A percentile compares a stretch with the other conserved stretches of the same genome.
These are phyloP conservation scores for Girardia tigrina DNA, from an alignment of 2,888 invertebrate genomes.

Conservation along the genomic window DNA sequence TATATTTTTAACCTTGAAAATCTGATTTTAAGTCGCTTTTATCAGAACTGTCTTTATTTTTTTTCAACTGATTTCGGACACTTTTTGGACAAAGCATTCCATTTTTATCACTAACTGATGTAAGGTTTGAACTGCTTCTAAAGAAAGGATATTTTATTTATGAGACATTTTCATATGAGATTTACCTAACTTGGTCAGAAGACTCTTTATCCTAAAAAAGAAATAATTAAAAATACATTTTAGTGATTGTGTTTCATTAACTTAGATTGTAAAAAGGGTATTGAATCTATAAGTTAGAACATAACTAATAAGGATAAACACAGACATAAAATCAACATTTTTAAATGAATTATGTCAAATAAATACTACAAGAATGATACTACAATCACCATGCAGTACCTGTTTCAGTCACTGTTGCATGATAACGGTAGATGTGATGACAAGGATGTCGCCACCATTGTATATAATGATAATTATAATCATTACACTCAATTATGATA, in stretches of 20 bases:
- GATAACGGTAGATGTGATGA: slow-evolving; percentile 7
- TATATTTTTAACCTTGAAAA: not conserved
- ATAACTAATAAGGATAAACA: slow-evolving; percentile 23
- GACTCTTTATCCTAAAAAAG: not conserved
- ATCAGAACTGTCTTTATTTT: not conserved
- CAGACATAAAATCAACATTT: slow-evolving; percentile 11
- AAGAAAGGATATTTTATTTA: not conserved
- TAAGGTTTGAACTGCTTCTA: not conserved
- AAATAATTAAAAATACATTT: too few relatives aligned
- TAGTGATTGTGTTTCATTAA: not conserved
- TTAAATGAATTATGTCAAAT: not conserved
- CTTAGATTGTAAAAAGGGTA: not conserved
- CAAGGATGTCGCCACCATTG: too few relatives aligned
- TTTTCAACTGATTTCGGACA: not conserved
- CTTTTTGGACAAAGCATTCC: slow-evolving; percentile 12
- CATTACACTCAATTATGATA: too few relatives aligned
- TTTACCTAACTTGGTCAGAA: not conserved
- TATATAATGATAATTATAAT: too few relatives aligned
- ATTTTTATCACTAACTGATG: not conserved
- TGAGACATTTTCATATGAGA: not conserved
- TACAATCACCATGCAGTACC: slow-evolving; percentile 17
- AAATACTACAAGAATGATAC: slow-evolving; percentile 18
- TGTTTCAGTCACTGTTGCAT: not conserved
- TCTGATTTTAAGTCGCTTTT: not conserved
- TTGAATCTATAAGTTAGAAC: slow-evolving; percentile 9